Base-by-base conservation (phyloP, 2,113 vertebrate species). In the Lycocorax pyrrhopterus region DNA sequence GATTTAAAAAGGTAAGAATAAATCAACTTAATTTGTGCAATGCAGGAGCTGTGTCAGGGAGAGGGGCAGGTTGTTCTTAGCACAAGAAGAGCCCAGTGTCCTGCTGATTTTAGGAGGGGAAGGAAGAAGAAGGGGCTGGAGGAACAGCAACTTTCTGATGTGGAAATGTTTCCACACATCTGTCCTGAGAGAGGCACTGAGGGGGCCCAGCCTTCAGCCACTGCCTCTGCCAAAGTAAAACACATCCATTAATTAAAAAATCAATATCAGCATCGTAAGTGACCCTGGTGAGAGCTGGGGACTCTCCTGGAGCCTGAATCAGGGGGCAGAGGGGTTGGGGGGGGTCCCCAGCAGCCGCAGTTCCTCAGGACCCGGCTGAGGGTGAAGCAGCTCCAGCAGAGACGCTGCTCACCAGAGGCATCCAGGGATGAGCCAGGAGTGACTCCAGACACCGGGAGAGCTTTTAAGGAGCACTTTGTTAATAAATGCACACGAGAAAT, bases 381-480 rank as follows among this genome's bases (percentile, higher is more conserved):
- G 77, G 21, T 5, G 27, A 71, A 16, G 37, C 53, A 66, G 83
- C 67, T 73, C 26, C 13, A 23, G 60, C 51, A 44, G 74, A 84
- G 66, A 39, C 0, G 0, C 25, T 29, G 53, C 67, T 49, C 1
- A 0, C 26, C 20, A 2, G 17, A 73, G n/a, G 22, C 87, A 77
- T 7, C 16, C 75, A 37, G 59, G 73, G 32, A 46, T 52, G 29
- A 46, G 35, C 56, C 84, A 67, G 56, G 52, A 41, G 53, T 12
- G 4, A 41, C 32, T 82, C 62, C 53, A 75, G 64, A 29, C 44
- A 6, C 74, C 5, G 27, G 19, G 25, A 51, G 12, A 23, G 62
- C 16, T 93, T 84, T 87, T 82, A 60, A 84, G 67, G 82, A 93
- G 78, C 44, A 20, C 37, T 91, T 73, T 56, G 77, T 73, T 76